Evolutionary conservation across 2,113 vertebrate genomes (phyloP).

Genomic region (Carettochelys insculpta): DNA sequence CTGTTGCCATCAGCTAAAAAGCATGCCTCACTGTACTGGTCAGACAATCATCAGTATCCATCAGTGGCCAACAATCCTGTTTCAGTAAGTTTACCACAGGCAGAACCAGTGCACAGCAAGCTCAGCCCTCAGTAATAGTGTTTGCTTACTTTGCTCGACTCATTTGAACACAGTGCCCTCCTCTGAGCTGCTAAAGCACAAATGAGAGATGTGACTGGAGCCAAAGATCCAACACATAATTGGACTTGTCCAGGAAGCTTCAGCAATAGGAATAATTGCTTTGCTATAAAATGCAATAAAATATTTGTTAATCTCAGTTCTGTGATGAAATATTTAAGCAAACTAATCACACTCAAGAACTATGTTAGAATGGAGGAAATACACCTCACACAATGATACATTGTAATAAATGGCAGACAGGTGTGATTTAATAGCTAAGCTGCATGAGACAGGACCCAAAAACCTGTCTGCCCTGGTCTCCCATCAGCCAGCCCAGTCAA

Average conservation of each 20-base stretch:
- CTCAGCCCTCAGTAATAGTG: neutral
- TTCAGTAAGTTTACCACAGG: neutral
- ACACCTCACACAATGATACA: neutral
- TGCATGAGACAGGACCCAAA: neutral
- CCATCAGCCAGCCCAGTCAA: neutral
- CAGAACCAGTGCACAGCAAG: neutral
- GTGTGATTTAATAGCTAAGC: neutral
- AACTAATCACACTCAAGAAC: neutral
- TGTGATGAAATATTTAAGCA: neutral
- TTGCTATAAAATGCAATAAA: neutral
- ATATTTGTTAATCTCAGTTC: neutral
- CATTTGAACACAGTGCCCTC: neutral
- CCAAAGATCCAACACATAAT: neutral
- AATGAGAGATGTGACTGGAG: neutral
- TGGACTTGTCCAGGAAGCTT: accelerated
- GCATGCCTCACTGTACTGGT: neutral
- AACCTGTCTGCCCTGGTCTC: neutral
- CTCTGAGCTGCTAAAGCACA: neutral
- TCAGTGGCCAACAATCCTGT: neutral
- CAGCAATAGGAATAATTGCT: neutral
- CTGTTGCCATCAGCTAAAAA: neutral
- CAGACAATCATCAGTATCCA: neutral
- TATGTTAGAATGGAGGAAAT: neutral
- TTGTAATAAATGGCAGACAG: too few relatives aligned
- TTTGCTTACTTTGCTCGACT: neutral